A percentile compares a stretch with the other conserved stretches of the same genome.
Conservation (phyloP, 2,797 vertebrate species). For the Hypotaenidia philippensis region DNA sequence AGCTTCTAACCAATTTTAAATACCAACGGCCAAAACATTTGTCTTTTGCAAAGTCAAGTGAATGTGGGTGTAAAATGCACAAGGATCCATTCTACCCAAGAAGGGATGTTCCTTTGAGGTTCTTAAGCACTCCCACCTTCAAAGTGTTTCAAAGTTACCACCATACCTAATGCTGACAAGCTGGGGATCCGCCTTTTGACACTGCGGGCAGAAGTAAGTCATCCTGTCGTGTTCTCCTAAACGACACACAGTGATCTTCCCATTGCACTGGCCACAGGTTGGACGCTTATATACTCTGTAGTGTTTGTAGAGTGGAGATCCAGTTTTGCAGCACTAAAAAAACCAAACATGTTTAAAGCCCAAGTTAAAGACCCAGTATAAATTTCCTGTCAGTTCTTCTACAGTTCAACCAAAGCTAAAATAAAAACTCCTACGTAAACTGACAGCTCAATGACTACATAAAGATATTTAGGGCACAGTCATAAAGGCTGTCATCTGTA, state of each 20-base stretch:
- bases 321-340: constrained; percentile 87
- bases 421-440: neutral
- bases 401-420: neutral
- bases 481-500: neutral
- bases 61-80: neutral
- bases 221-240: constrained; percentile 91
- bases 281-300: constrained; percentile 91
- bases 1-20: neutral
- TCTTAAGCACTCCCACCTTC: neutral
- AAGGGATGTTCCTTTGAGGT: neutral
- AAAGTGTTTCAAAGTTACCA: neutral
- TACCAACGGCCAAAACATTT: neutral
- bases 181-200: constrained; percentile 87
- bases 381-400: neutral
- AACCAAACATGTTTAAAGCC: neutral
- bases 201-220: constrained; percentile 92
- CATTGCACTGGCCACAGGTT: constrained; percentile 84
- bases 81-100: neutral
- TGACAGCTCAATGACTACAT: neutral
- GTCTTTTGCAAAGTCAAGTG: neutral
- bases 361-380: neutral
- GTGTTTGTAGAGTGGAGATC: constrained; percentile 86
- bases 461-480: neutral
- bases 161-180: constrained; percentile 84
- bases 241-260: constrained; percentile 88